Base-by-base conservation (phyloP, 1,140 invertebrate genomes). In the Bombus balteatus region DNA sequence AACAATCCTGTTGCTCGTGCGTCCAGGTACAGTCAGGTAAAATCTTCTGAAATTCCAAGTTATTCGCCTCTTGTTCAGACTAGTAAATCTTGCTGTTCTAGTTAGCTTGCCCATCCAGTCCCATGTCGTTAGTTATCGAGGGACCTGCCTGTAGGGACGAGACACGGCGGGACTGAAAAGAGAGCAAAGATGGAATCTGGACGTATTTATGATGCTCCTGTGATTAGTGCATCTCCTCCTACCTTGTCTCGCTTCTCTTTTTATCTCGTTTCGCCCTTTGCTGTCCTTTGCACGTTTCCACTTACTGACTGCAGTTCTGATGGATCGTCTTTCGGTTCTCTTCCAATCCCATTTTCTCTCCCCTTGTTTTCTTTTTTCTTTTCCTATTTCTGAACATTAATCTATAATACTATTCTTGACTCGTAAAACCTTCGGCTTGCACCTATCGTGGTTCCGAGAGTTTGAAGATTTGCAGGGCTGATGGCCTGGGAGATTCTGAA, bases 141-240 rank as follows among this genome's bases (percentile, higher is more conserved):
- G 13, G 65, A 41, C 65, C 25, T 57, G 74, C 22, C 62, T 41
- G 37, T n/a, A 18, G 41, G 65, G 22, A 57, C n/a, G 18, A 32
- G 32, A 47, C 15, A 13, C 22, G 39, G 25, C 25, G 22, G 1
- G 1, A 3, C 37, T 73, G 74, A 47, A 77, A 83, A 77, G 62
- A 75, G 65, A 84, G 28, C 53, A 53, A 28, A 71, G 75, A 79
- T 84, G 66, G 25, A 71, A 78, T 84, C 74, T 70, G 25, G 43
- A 83, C 37, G 53, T 84, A 79, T 84, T 84, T 79, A 84, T 71
- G 75, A 78, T 32, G n/a, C 28, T 84, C 13, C 2, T 22, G 28
- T 83, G 74, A 59, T 83, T 59, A 84, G 25, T 59, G 34, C n/a
- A 70, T 34, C 37, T 34, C n/a, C 32, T 57, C 43, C 28, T 68